A percentile compares a stretch with the other conserved stretches of the same genome.
These are phyloP conservation scores for Pachyseris speciosa DNA, from an alignment of 64 coral and sea anemone genomes.

Conservation along the genomic window DNA sequence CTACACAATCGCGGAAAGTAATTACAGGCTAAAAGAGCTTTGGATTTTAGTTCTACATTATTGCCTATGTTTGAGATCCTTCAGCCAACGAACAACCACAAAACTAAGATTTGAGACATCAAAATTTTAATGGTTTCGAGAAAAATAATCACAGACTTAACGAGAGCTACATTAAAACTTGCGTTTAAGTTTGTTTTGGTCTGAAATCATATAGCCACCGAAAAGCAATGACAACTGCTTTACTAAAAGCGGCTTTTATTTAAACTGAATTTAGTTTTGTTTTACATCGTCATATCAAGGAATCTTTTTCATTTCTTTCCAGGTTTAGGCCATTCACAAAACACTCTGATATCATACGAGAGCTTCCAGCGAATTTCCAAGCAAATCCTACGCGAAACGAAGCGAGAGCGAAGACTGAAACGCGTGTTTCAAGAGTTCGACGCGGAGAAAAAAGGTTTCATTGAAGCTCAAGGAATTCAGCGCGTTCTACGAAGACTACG, in stretches of 20 bases:
- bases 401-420: conserved; percentile 42
- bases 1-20: not conserved
- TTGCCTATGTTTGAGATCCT: not conserved
- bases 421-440: conserved; percentile 88
- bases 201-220: too few species aligned
- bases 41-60: not conserved
- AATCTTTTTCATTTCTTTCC: not conserved
- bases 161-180: too few species aligned
- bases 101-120: not conserved
- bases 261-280: not conserved
- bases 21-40: not conserved
- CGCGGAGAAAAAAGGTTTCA: conserved; percentile 73
- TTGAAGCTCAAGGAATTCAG: conserved; percentile 66
- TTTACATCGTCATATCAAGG: not conserved
- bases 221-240: too few species aligned
- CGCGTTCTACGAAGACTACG: conserved; percentile 77
- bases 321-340: conserved; percentile 36
- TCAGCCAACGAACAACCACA: not conserved
- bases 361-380: conserved; percentile 45
- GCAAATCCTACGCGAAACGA: conserved; percentile 35
- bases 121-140: not conserved
- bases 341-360: conserved; percentile 48
- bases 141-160: not conserved
- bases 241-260: not conserved
- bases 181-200: too few species aligned